phyloP scores from a whole-genome alignment of 2,888 invertebrate genomes.

The Scaptomyza tumidula region DNA sequence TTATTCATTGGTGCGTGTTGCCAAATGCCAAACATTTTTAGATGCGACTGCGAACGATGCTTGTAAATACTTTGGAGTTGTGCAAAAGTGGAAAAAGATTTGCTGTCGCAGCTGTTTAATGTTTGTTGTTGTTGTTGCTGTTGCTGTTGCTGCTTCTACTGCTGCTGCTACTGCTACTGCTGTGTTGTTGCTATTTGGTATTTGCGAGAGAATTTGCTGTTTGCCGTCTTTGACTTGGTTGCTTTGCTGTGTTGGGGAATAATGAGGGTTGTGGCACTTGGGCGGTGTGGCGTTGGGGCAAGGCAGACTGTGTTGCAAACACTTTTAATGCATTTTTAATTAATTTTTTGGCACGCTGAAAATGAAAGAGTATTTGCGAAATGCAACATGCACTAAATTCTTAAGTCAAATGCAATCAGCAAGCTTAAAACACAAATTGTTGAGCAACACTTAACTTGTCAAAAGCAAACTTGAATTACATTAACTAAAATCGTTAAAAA shows the following conservation, averaged over 20 bases:
- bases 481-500: too few species aligned
- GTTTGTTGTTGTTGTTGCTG: constrained; percentile 23
- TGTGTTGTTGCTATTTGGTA: constrained; percentile 46
- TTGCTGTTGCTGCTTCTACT: constrained; percentile 27
- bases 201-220: constrained; percentile 53
- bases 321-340: constrained; percentile 73
- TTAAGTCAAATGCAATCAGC: constrained; percentile 2
- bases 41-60: constrained; percentile 75
- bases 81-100: constrained; percentile 74
- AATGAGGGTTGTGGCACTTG: constrained; percentile 13
- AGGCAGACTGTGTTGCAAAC: constrained; percentile 19
- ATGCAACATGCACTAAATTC: constrained; percentile 2
- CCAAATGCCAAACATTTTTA: constrained; percentile 78
- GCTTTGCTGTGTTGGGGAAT: background rate
- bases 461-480: too few species aligned
- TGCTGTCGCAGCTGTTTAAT: constrained; percentile 68
- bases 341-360: constrained; percentile 56
- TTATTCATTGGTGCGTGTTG: constrained; percentile 77
- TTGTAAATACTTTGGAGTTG: constrained; percentile 77
- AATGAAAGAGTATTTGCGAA: background rate
- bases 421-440: background rate
- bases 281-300: constrained; percentile 15
- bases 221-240: constrained; percentile 34
- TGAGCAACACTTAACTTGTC: background rate
- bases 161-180: constrained; percentile 21